Conservation (phyloP, 2,113 vertebrate genomes). For the Centrocercus urophasianus region DNA sequence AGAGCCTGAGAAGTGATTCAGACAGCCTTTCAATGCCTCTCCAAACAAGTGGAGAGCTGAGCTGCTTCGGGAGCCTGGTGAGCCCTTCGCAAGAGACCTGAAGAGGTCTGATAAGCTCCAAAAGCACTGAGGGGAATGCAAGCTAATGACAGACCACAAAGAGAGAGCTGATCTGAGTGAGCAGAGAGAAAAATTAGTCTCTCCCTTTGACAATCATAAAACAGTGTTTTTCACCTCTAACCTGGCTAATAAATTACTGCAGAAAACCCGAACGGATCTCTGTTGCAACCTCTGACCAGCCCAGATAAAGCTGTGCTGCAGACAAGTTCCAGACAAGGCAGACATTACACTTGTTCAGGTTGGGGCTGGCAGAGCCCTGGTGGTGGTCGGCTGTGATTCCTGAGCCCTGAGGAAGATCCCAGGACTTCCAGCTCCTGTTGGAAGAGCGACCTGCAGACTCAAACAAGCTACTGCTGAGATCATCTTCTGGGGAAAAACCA, state of each 20-base stretch:
- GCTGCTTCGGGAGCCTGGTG: not conserved
- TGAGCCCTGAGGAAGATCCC: not conserved
- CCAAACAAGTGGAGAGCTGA: not conserved
- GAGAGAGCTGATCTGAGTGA: not conserved
- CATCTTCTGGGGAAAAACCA: not conserved
- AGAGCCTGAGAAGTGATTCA: rapidly evolving
- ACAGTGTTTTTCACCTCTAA: not conserved
- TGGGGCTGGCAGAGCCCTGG: not conserved
- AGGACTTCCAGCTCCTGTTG: not conserved
- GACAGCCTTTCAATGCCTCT: not conserved
- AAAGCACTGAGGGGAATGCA: not conserved
- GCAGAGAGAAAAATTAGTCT: not conserved
- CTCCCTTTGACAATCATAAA: not conserved
- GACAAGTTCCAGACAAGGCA: not conserved
- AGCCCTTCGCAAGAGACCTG: not conserved
- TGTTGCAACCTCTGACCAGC: not conserved
- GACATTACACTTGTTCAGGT: not conserved
- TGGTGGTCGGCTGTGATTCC: rapidly evolving
- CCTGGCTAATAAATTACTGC: not conserved
- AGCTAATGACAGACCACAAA: not conserved
- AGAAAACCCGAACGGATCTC: not conserved
- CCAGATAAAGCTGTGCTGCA: not conserved
- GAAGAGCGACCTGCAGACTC: not conserved
- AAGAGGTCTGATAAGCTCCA: not conserved
- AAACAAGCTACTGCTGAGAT: not conserved